These are phyloP conservation scores for Crotalus viridis DNA, from an alignment of 2,113 vertebrate species.

Conservation along the genomic window DNA sequence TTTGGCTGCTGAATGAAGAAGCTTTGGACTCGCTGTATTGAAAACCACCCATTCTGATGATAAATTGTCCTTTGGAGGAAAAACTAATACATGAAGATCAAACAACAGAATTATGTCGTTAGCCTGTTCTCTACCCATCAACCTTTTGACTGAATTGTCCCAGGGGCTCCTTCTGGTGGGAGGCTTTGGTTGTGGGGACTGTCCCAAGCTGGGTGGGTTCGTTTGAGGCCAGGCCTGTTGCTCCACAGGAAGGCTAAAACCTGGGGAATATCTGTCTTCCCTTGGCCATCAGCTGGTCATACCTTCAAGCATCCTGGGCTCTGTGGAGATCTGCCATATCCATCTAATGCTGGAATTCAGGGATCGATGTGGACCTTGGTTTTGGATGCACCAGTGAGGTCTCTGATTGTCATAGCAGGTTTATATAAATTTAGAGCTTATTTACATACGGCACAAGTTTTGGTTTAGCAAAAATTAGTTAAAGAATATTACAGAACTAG, in stretches of 20 bases:
- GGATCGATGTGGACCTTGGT: not conserved
- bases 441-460: not conserved
- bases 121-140: not conserved
- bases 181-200: not conserved
- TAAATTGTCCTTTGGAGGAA: not conserved
- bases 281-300: not conserved
- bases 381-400: not conserved
- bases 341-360: not conserved
- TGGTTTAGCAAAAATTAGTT: not conserved
- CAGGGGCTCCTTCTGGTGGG: not conserved
- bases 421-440: not conserved
- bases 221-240: not conserved
- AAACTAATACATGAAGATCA: not conserved
- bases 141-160: not conserved
- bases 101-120: not conserved
- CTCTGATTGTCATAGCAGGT: not conserved
- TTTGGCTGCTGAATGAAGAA: not conserved
- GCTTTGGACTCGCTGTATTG: not conserved
- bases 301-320: not conserved
- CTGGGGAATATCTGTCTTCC: not conserved
- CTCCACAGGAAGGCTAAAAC: not conserved
- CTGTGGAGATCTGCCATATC: not conserved
- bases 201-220: not conserved
- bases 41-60: not conserved
- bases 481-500: not conserved